A percentile compares a stretch with the other conserved stretches of the same genome.
Conservation (phyloP, 1,140 invertebrate genomes). For the Calycopis cecrops region DNA sequence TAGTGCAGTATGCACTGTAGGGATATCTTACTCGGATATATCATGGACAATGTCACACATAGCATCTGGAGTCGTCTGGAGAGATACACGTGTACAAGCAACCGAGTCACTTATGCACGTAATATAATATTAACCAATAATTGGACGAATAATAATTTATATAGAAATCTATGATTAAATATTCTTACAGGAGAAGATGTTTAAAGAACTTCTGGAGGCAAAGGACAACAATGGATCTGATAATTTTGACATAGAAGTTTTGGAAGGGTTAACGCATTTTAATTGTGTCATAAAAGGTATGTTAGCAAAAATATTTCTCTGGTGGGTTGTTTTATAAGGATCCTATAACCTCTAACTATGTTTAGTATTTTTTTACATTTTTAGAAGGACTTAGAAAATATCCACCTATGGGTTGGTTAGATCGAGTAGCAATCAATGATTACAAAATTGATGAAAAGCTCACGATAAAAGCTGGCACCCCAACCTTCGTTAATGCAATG, state of each 20-base stretch:
- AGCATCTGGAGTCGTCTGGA: no score
- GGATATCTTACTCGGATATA: no score
- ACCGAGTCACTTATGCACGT: no score
- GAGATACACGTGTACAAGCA: no score
- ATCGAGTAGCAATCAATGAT: constrained; percentile 50
- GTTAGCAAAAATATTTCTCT: not conserved
- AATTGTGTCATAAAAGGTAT: constrained; percentile 10
- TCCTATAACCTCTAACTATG: no score
- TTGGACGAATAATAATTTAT: no score
- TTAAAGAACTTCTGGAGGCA: constrained; percentile 27
- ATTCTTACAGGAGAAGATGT: constrained; percentile 37
- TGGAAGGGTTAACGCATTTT: constrained; percentile 1
- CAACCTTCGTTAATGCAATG: constrained; percentile 37
- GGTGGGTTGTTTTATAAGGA: no score
- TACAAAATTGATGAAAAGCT: constrained; percentile 61
- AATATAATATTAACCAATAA: no score
- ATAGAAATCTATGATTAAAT: no score
- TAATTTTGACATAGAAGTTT: not conserved
- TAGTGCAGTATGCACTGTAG: no score
- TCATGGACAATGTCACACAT: no score
- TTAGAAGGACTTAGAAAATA: constrained; percentile 76
- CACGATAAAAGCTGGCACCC: constrained; percentile 46
- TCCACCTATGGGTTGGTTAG: constrained; percentile 67
- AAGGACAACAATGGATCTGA: constrained; percentile 1
- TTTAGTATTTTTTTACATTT: not conserved